Evolutionary conservation across 2,113 vertebrate species (phyloP).

Genomic region (Noctilio leporinus): DNA sequence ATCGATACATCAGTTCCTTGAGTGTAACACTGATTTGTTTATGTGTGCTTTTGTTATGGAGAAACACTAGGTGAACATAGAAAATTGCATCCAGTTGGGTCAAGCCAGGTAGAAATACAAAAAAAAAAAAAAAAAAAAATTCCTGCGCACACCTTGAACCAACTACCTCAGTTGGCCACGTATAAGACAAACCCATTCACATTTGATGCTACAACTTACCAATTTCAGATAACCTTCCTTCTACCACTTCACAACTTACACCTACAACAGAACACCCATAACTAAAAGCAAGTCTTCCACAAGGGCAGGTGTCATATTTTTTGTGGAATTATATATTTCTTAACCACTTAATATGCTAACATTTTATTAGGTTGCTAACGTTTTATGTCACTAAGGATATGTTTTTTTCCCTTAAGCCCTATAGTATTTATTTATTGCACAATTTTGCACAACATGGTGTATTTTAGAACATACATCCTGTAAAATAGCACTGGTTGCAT

Average conservation of each 20-base stretch:
- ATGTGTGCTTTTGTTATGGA: neutral
- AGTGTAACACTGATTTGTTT: neutral
- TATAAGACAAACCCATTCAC: neutral
- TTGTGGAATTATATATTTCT: neutral
- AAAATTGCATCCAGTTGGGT: neutral
- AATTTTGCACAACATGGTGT: neutral
- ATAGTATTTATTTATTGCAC: neutral
- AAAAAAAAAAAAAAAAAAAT: neutral
- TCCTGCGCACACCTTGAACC: neutral
- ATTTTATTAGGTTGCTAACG: neutral
- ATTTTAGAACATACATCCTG: neutral
- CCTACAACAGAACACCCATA: neutral
- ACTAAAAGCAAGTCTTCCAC: neutral
- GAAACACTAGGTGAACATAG: neutral
- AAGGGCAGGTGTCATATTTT: neutral
- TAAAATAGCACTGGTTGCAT: neutral
- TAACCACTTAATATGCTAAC: neutral
- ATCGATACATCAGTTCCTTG: neutral
- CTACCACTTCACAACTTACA: neutral
- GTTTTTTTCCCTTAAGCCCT: neutral
- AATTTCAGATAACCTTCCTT: neutral
- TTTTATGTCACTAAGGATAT: neutral
- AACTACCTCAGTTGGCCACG: neutral
- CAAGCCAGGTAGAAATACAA: neutral
- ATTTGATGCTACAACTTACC: neutral